phyloP scores from a whole-genome alignment of 2,888 invertebrate genomes.

The Drosophila prostipennis region DNA sequence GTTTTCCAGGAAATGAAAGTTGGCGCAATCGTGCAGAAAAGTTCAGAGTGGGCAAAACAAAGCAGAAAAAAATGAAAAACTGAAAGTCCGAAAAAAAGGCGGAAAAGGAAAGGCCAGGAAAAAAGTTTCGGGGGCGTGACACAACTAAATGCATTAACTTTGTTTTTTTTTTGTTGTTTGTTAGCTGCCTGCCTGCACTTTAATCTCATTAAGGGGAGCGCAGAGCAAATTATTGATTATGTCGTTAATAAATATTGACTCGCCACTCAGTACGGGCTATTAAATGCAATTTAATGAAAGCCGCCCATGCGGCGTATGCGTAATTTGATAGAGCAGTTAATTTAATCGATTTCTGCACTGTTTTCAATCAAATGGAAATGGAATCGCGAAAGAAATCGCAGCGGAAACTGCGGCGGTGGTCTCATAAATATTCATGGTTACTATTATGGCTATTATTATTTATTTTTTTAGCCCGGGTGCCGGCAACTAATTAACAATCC shows the following conservation, averaged over 20 bases:
- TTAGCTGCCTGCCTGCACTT: conserved; percentile 45
- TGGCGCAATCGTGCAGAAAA: conserved; percentile 72
- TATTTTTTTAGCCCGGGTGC: conserved; percentile 31
- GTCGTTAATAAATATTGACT: conserved; percentile 71
- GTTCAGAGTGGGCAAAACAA: conserved; percentile 38
- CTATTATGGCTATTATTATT: conserved; percentile 28
- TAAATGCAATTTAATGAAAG: conserved; percentile 62
- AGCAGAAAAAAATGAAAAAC: conserved; percentile 1
- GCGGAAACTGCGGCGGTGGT: conserved; percentile 22
- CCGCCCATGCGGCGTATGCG: conserved; percentile 45
- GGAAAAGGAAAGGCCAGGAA: conserved; percentile 11
- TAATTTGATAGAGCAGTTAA: conserved; percentile 57
- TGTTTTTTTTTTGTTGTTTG: conserved; percentile 15
- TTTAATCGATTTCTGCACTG: conserved; percentile 46
- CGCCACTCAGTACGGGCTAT: conserved; percentile 40
- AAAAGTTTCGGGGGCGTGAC: conserved; percentile 18
- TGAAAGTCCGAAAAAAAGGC: background rate
- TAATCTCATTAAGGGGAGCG: conserved; percentile 61
- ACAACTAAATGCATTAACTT: conserved; percentile 62
- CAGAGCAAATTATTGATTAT: conserved; percentile 66
- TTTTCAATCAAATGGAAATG: conserved; percentile 51
- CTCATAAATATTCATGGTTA: conserved; percentile 53
- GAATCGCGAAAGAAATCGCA: conserved; percentile 34
- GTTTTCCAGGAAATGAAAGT: conserved; percentile 70
- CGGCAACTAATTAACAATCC: conserved; percentile 58